These are phyloP conservation scores for Prunella strophiata DNA, from an alignment of 2,797 vertebrate species.

Conservation along the genomic window DNA sequence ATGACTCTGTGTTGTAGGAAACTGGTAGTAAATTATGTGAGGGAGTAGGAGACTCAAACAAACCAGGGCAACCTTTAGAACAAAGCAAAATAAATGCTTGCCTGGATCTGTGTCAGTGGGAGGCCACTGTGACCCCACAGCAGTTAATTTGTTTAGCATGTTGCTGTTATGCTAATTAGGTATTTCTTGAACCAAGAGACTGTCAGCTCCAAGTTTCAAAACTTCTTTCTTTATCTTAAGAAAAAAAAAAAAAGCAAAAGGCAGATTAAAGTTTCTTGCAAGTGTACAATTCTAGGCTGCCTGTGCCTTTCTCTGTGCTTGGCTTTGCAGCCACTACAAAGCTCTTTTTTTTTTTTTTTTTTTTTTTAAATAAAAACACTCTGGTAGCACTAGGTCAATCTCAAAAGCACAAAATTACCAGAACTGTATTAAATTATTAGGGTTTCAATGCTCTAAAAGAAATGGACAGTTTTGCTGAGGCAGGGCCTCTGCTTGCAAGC, in stretches of 20 bases:
- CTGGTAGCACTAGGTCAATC: neutral
- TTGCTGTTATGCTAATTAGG: constrained; percentile 54
- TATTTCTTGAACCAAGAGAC: constrained; percentile 35
- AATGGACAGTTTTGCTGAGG: neutral
- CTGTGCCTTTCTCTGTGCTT: neutral
- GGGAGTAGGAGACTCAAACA: neutral
- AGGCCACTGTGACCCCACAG: constrained; percentile 30
- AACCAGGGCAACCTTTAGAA: constrained; percentile 30
- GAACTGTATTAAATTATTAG: neutral
- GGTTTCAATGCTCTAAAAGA: neutral
- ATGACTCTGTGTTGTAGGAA: neutral
- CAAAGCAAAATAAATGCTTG: constrained; percentile 45
- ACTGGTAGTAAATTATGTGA: neutral
- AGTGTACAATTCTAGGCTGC: neutral
- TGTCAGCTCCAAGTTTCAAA: constrained; percentile 22
- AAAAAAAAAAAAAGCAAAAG: neutral
- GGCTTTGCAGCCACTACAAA: neutral
- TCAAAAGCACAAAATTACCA: neutral
- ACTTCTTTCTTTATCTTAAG: neutral
- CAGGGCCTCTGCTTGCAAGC: neutral
- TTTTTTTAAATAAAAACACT: neutral
- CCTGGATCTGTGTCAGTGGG: constrained; percentile 44
- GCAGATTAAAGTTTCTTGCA: neutral
- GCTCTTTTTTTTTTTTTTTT: neutral
- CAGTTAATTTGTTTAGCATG: constrained; percentile 41